Base-by-base conservation (phyloP, 92 coral and sea anemone genomes). In the Meandrina meandrites region DNA sequence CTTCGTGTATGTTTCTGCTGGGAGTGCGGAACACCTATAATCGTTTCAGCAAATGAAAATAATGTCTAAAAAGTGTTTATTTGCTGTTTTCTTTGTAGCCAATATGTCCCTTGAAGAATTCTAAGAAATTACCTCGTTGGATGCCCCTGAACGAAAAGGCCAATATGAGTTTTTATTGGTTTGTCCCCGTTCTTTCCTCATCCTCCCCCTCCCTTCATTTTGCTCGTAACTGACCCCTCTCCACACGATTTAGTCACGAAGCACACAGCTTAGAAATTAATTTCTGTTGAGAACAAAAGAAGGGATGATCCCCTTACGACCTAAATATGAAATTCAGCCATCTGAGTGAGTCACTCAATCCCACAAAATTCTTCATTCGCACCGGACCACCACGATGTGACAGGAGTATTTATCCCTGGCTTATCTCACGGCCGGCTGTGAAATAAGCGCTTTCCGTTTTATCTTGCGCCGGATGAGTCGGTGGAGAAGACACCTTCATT, bases 371-470 rank as follows among this genome's bases (percentile, higher is more conserved):
- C 18, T 51, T n/a, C 9, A 37, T 64, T 47, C 18, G 48, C 87
- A 53, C n/a, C 57, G 71, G 87, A 84, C 87, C 87, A 75, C 87
- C 87, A 56, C 30, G 81, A 71, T 84, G 57, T n/a, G 74, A 60
- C 8, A 30, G 24, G 1, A 60, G 24, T 11, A 21, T 30, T 72
- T 56, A 35, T 60, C n/a, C 19, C 35, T 78, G 54, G 58, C 76
- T 76, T 53, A 77, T 53, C 58, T 77, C 60, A 36, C 64, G 21
- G 51, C 51, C 18, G 32, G 76, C 19, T 35, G 50, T 32, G 69
- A 60, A 78, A 64, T 85, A 48, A 37, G 60, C 40, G 60, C 76
- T 76, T 75, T 85, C 83, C 82, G 75, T 67, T 66, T 36, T 34
- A 81, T 30, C 54, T 62, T 77, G 64, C 81, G 13, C 32, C 28